Percentiles rank a stretch among this genome's conserved stretches.
phyloP scores from a whole-genome alignment of 2,113 vertebrate species.

The Sminthopsis crassicaudata region DNA sequence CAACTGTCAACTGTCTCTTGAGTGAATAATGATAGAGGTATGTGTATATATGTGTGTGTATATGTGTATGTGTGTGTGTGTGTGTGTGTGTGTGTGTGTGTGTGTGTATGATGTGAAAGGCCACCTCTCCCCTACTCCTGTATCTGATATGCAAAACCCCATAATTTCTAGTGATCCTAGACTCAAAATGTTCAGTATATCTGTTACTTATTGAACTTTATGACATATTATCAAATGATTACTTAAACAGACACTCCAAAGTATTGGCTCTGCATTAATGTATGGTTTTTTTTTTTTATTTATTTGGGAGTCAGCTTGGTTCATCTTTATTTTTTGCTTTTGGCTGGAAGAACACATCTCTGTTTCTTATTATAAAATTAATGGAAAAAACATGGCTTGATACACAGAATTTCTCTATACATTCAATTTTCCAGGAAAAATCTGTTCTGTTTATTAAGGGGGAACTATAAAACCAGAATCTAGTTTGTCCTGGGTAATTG shows the following conservation, averaged over 20 bases:
- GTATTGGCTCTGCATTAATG: conserved; percentile 26
- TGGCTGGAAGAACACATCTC: conserved; percentile 33
- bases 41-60: no score
- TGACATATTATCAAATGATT: not conserved
- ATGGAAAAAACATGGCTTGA: conserved; percentile 39
- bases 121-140: not conserved
- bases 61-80: no score
- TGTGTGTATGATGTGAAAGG: not conserved
- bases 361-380: conserved; percentile 45
- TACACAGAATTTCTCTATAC: not conserved
- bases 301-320: not conserved
- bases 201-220: not conserved
- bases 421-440: conserved; percentile 31
- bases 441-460: conserved; percentile 37
- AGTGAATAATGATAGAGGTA: no score
- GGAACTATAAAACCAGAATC: conserved; percentile 24
- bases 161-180: not conserved
- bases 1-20: no score
- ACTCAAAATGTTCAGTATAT: not conserved
- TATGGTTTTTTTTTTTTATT: conserved; percentile 29
- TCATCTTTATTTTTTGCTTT: conserved; percentile 4
- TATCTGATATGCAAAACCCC: not conserved
- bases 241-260: conserved; percentile 8
- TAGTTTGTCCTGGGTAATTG: conserved; percentile 62
- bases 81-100: not conserved